phyloP scores from a whole-genome alignment of 2,888 invertebrate species.

The Polyommatus icarus region DNA sequence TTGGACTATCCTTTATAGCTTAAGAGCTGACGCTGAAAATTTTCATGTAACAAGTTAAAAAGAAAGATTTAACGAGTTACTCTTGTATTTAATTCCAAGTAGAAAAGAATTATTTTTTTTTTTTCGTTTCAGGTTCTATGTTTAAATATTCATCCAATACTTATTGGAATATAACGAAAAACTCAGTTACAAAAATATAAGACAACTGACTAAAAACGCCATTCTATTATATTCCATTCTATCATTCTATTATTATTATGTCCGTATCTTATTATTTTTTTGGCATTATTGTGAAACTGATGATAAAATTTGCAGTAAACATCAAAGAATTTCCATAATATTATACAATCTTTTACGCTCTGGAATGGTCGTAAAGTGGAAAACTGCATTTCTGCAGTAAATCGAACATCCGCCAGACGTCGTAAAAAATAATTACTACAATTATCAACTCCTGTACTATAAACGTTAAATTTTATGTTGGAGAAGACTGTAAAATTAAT shows the following conservation, averaged over 20 bases:
- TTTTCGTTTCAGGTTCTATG: neutral
- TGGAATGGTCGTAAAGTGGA: constrained; percentile 1
- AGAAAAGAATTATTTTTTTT: neutral
- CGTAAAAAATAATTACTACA: constrained; percentile 39
- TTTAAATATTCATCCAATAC: neutral
- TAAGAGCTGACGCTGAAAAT: neutral
- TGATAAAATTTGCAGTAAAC: neutral
- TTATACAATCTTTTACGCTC: constrained; percentile 15
- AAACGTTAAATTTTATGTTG: neutral
- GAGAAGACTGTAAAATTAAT: neutral
- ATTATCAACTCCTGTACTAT: constrained; percentile 16
- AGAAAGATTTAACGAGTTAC: neutral
- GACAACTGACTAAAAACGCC: neutral
- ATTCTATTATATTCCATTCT: no score
- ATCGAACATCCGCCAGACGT: constrained; percentile 37
- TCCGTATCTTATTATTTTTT: neutral
- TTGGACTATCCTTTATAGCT: neutral
- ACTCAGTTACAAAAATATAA: neutral
- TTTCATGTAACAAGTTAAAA: neutral
- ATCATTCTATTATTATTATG: neutral
- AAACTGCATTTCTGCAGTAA: constrained; percentile 26
- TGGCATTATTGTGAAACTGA: neutral
- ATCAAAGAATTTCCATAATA: constrained; percentile 8
- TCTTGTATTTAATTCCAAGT: neutral
- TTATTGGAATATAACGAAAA: neutral